These are phyloP conservation scores for Ailuropoda melanoleuca DNA, from an alignment of 2,113 vertebrate species.

Conservation along the genomic window DNA sequence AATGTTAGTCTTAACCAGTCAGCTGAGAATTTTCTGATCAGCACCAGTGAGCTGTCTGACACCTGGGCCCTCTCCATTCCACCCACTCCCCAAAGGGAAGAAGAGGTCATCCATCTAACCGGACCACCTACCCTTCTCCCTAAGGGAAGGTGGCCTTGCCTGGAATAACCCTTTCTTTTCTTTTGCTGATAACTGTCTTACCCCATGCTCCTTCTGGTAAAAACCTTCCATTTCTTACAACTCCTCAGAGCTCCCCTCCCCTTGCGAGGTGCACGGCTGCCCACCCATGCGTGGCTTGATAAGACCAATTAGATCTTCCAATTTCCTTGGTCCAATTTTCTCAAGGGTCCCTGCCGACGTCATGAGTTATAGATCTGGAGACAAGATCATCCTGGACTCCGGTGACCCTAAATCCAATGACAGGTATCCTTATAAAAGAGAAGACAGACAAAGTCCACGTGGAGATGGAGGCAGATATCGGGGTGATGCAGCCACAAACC, in stretches of 20 bases:
- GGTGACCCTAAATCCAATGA: neutral
- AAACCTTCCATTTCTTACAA: neutral
- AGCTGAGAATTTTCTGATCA: neutral
- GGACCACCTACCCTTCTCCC: neutral
- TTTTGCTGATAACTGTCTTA: neutral
- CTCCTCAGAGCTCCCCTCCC: neutral
- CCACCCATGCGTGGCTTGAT: neutral
- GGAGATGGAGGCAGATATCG: neutral
- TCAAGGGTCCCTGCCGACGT: neutral
- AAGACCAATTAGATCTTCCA: neutral
- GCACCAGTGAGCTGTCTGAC: neutral
- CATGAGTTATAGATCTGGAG: neutral
- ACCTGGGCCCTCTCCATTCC: neutral
- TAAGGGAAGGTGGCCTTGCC: neutral
- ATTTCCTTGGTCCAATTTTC: neutral
- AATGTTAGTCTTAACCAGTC: neutral
- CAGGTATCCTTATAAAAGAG: neutral
- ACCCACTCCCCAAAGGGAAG: neutral
- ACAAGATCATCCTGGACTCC: neutral
- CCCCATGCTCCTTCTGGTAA: neutral
- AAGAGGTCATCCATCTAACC: neutral
- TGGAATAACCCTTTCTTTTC: neutral
- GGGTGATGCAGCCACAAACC: neutral
- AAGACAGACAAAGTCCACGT: neutral
- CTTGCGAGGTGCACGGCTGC: rapidly evolving